phyloP scores from a whole-genome alignment of 1,140 invertebrate species.

The Cotesia glomerata region DNA sequence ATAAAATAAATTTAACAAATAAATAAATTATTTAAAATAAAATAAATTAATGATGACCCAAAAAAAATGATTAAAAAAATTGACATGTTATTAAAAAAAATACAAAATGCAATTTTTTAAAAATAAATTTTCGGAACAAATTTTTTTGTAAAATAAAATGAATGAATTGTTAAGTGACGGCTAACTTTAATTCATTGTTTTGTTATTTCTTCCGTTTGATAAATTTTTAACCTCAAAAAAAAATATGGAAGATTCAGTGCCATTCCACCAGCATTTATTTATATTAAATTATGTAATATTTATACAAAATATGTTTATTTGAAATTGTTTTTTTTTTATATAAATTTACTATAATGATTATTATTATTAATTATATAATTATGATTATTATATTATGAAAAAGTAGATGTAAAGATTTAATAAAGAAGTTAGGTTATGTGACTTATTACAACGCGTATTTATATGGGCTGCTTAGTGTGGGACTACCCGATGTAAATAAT shows the following conservation, averaged over 20 bases:
- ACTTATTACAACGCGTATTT: constrained; percentile 22
- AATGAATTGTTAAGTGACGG: no score
- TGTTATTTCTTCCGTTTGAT: no score
- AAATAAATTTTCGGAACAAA: no score
- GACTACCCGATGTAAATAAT: constrained; percentile 55
- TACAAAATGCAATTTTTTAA: no score
- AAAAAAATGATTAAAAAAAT: no score
- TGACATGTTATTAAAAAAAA: no score
- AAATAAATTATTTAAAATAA: no score
- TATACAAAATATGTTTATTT: not conserved
- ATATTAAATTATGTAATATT: constrained; percentile 9
- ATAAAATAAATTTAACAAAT: no score
- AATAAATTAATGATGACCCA: no score
- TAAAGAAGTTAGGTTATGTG: not conserved
- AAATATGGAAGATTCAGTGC: constrained; percentile 25
- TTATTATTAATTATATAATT: not conserved
- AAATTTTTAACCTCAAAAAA: no score
- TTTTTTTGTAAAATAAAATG: no score
- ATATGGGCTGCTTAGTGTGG: constrained; percentile 1
- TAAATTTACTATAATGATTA: not conserved
- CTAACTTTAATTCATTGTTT: no score
- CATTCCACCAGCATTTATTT: constrained; percentile 40
- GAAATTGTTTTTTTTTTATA: not conserved
- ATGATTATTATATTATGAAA: not conserved
- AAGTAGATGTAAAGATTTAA: constrained; percentile 1